A percentile compares a stretch with the other conserved stretches of the same genome.
Conservation (phyloP, 2,797 vertebrate species). For the Sebastes melanostomus region DNA sequence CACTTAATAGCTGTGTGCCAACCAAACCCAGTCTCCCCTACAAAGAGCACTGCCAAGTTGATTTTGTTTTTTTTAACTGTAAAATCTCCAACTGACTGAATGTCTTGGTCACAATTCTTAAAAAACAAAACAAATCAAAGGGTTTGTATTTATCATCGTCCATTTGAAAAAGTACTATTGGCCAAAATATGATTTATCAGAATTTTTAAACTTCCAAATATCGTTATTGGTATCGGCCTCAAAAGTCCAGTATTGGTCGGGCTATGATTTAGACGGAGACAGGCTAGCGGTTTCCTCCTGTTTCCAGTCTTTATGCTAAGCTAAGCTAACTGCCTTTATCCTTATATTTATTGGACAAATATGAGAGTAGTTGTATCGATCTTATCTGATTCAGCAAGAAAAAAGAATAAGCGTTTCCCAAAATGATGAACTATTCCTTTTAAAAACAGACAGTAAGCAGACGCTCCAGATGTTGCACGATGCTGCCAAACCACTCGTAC, state of each 20-base stretch:
- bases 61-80: not conserved
- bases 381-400: not conserved
- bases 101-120: not conserved
- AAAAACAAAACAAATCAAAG: not conserved
- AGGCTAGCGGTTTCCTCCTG: not conserved
- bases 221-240: not conserved
- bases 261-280: not conserved
- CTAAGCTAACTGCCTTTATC: not conserved
- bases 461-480: slow-evolving; percentile 14
- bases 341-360: not conserved
- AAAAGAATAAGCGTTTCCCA: not conserved
- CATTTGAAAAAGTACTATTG: not conserved
- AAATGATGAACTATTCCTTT: not conserved
- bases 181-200: too few relatives aligned
- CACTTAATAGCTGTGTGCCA: too few relatives aligned
- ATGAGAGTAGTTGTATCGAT: not conserved
- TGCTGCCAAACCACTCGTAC: not conserved
- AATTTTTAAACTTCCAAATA: not conserved
- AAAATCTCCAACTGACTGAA: too few relatives aligned
- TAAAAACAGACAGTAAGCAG: not conserved
- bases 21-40: not conserved
- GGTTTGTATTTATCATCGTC: not conserved
- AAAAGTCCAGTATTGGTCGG: not conserved
- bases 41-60: not conserved
- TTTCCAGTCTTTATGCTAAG: not conserved